Evolutionary conservation across 2,888 invertebrate species (phyloP), one percentile per base, ranked within the genome.

Genomic region (Prosopocoilus inquinatus): DNA sequence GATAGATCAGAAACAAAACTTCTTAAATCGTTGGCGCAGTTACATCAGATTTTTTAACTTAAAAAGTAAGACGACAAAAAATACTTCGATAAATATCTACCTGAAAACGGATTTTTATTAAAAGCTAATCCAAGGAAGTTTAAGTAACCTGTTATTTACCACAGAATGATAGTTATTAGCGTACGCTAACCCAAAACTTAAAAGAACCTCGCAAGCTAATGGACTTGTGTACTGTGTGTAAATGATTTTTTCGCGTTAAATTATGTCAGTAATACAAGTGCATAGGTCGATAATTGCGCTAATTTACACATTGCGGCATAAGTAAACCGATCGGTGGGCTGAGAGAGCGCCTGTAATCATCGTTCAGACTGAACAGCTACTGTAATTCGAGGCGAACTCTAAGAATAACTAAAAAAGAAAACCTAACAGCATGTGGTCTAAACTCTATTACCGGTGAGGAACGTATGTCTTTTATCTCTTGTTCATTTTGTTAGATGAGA

Each of bases 61-160:
- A n/a, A n/a, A n/a, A n/a, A n/a, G n/a, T n/a, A n/a, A n/a, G n/a
- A n/a, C n/a, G n/a, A n/a, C n/a, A n/a, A n/a, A n/a, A n/a, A n/a
- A n/a, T n/a, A n/a, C n/a, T n/a, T 50, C 50, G 46, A 55, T 55
- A 50, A 49, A 45, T 39, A 47, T 50, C 50, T 50, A 50, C 50
- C 55, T 50, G 54, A 47, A 45, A 48, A 44, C 47, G 34, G 47
- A 36, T 44, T 54, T 54, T 54, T 54, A 54, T 54, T 51, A 51
- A 55, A 50, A 55, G 34, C 47, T 28, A 43, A 35, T 39, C 55
- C 38, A 16, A 36, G 35, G 44, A 45, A 38, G 13, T 46, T 45
- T 55, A 45, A 38, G 33, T 3, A 38, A 51, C 50, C 50, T 50
- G 45, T 34, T 50, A 55, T 50, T 55, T 55, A 46, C 34, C 48